Base-by-base conservation (phyloP, 1,140 invertebrate species). In the Meloidogyne exigua region DNA sequence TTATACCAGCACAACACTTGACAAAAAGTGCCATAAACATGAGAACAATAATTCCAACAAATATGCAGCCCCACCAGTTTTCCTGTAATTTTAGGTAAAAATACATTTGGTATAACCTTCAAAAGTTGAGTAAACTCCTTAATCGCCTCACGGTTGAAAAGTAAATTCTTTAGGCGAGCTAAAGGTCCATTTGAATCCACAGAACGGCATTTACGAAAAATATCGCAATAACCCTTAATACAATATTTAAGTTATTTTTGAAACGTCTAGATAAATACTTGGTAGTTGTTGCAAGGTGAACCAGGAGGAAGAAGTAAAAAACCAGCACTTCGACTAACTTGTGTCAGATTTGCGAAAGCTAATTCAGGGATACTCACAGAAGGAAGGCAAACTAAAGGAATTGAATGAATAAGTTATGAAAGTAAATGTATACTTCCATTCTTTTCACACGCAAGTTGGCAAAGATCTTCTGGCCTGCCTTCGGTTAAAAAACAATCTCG, bases 1-100 rank as follows among this genome's bases (percentile, higher is more conserved):
- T n/a, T 18, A 57, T 9, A 57, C 49, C 49, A 18, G 96, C 96
- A 89, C 96, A 99, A 87, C 96, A 96, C 88, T 98, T 98, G 82
- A 99, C 97, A 88, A 99, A 98, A n/a, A 95, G 89, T 28, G 94
- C 95, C 95, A 99, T 98, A 11, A 99, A 92, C 83, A 98, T 93
- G 44, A 91, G 92, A 68, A 99, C 92, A 25, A 93, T 92, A 13
- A 87, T 74, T 11, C 83, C 82, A 89, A 95, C 93, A 11, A 98
- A 88, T 76, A 98, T 89, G 73, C 97, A 95, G 11, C 93, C 93
- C 93, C 95, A 99, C 96, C 96, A 99, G 84, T 94, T 92, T 87
- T 93, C 93, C 92, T 93, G 83, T 4, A 80, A 82, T 13, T 18
- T 12, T n/a, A n/a, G n/a, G 42, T 44, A 23, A 32, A 49, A 12